Base-by-base conservation (phyloP, 1,140 invertebrate genomes). In the Mylabris phalerata region DNA sequence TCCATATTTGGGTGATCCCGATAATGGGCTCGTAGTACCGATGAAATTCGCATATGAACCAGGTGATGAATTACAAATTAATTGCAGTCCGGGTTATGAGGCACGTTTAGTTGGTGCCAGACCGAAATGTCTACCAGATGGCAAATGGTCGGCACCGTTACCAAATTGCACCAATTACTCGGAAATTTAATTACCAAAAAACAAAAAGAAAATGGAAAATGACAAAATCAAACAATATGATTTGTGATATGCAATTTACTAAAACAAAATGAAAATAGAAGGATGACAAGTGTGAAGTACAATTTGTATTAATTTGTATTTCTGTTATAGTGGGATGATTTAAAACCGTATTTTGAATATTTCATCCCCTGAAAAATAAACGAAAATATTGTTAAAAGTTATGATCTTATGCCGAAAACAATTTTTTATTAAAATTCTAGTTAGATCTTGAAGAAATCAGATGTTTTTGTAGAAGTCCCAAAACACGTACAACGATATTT, bases 11-110 rank as follows among this genome's bases (percentile, higher is more conserved):
- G 86, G 87, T 9, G 84, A 88, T 67, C 87, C 86, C 41, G 78
- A 80, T 25, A 84, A 88, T 62, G 87, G 87, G 1, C 75, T 81
- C 57, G 81, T 88, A 61, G 80, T 80, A 1, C 87, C 87, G 4
- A 75, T 85, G n/a, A 88, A 89, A 67, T 88, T 87, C 69, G 82
- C 83, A 71, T 90, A 89, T 72, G 85, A 87, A 68, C 83, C 87
- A 24, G 87, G 86, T 7, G 86, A 89, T 67, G 82, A 81, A 54
- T 77, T 89, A 50, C 83, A 83, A 64, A 83, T 89, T 44, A 83
- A 80, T n/a, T 89, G 87, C 69, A 79, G 83, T 41, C 78, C 82
- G 0, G 86, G 86, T 19, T 88, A 81, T 65, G 73, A 79, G 55
- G 62, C 72, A 4, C 65, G 68, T 10, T 38, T 74, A 6, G 32